A percentile compares a stretch with the other conserved stretches of the same genome.
These are phyloP conservation scores for Muntiacus reevesi DNA, from an alignment of 2,113 vertebrate species.

Conservation along the genomic window DNA sequence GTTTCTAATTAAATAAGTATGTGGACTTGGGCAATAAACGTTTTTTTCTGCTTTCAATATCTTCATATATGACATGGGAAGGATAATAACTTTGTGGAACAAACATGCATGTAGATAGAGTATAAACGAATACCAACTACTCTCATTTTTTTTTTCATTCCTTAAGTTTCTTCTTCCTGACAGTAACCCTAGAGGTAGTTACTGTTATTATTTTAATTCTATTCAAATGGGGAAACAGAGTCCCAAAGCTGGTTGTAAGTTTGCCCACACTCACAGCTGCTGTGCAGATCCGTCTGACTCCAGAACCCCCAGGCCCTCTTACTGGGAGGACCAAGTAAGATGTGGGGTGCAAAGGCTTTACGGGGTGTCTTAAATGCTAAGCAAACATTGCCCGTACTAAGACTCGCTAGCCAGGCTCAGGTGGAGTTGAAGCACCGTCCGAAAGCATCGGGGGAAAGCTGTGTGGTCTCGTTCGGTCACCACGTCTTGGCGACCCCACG, in stretches of 20 bases:
- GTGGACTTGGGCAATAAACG: too few relatives aligned
- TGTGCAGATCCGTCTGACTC: background rate
- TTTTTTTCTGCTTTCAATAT: background rate
- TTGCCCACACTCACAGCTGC: background rate
- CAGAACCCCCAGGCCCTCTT: background rate
- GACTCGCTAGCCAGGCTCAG: background rate
- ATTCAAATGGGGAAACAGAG: background rate
- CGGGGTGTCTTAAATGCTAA: background rate
- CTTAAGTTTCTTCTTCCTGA: background rate
- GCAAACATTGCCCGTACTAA: background rate
- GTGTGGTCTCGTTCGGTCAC: accelerated
- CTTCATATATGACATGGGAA: background rate
- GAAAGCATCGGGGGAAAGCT: background rate
- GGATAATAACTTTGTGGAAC: background rate
- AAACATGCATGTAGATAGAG: accelerated
- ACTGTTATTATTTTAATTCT: background rate
- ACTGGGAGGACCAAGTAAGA: background rate
- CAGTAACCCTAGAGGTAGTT: background rate
- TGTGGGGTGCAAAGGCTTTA: background rate
- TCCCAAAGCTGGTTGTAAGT: background rate
- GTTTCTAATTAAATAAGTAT: background rate
- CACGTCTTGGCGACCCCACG: background rate
- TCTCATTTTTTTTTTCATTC: background rate
- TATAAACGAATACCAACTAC: background rate
- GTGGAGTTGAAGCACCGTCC: background rate